Base-by-base conservation (phyloP, 2,113 vertebrate genomes). In the Myrmecophaga tridactyla region DNA sequence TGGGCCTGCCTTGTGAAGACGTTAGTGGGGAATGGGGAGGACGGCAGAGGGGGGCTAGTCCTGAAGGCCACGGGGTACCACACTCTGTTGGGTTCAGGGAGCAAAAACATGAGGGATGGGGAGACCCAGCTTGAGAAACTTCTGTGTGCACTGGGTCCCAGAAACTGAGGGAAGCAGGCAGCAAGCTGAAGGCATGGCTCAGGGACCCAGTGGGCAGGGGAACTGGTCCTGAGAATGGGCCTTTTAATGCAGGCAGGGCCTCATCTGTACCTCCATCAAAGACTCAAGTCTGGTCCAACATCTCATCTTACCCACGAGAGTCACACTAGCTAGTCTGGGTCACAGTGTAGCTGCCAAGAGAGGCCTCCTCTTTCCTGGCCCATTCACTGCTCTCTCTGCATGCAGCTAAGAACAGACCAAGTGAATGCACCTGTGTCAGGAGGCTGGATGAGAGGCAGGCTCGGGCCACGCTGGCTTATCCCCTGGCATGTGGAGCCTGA, bases 381-480 rank as follows among this genome's bases (percentile, higher is more conserved):
- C 9, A 2, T 34, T 51, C 48, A 51, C 48, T 76, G 62, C 43
- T 58, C 31, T 34, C n/a, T 21, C 76, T 69, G 43, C 1, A 4
- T 0, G 1, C 36, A 69, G 39, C 3, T n/a, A 53, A n/a, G 53
- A 14, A 48, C 53, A 18, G 67, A 58, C 39, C 34, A 72, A 2
- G 21, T 1, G 0, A 39, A 62, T 15, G 3, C 0, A 27, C 4
- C 21, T 23, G 62, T 31, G 75, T 58, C 14, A 0, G 3, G 4
- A 58, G 13, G 53, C 70, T 17, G 63, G 72, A 43, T 14, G 70
- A 41, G 13, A 0, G 25, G 81, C n/a, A 34, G 31, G 29, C 43
- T 11, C 15, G 15, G 84, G 51, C 12, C 27, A 39, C 60, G 48
- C 48, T 51, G 21, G 43, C 10, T 1, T 14, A 12, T 15, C 3